Percentiles rank a stretch among this genome's conserved stretches.
These are phyloP conservation scores for Fulica atra DNA, from an alignment of 2,113 vertebrate genomes.

Conservation along the genomic window DNA sequence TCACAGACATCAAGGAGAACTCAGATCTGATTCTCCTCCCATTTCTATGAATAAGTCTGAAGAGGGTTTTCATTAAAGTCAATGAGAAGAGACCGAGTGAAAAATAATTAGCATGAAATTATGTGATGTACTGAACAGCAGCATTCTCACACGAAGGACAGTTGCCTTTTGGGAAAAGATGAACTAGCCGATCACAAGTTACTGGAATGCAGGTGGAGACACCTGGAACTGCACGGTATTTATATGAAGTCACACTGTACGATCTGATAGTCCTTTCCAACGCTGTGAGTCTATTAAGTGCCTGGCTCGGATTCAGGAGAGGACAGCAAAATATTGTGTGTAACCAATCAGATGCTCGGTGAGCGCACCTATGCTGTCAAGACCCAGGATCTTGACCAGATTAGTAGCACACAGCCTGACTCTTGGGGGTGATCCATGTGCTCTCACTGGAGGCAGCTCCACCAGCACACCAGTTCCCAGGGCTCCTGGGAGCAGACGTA, in stretches of 20 bases:
- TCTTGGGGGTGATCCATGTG: background rate
- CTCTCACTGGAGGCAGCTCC: background rate
- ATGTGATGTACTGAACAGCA: background rate
- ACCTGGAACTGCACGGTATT: background rate
- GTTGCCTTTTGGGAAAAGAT: background rate
- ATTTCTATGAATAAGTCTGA: constrained; percentile 8
- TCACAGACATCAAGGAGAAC: background rate
- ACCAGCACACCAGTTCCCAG: background rate
- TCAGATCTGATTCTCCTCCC: background rate
- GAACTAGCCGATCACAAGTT: background rate
- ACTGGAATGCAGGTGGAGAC: background rate
- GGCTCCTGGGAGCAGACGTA: background rate
- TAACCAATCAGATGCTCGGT: background rate
- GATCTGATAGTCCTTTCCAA: background rate
- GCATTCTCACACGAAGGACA: background rate
- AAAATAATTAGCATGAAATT: constrained; percentile 37
- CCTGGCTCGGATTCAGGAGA: background rate
- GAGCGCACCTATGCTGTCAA: background rate
- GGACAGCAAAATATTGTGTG: background rate
- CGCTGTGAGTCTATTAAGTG: background rate
- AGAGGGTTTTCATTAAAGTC: constrained; percentile 42
- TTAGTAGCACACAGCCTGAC: background rate
- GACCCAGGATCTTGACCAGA: background rate
- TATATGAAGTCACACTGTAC: background rate
- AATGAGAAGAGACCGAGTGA: background rate